These are phyloP conservation scores for Leucoraja erinaceus DNA, from an alignment of 2,113 vertebrate species.

Conservation along the genomic window DNA sequence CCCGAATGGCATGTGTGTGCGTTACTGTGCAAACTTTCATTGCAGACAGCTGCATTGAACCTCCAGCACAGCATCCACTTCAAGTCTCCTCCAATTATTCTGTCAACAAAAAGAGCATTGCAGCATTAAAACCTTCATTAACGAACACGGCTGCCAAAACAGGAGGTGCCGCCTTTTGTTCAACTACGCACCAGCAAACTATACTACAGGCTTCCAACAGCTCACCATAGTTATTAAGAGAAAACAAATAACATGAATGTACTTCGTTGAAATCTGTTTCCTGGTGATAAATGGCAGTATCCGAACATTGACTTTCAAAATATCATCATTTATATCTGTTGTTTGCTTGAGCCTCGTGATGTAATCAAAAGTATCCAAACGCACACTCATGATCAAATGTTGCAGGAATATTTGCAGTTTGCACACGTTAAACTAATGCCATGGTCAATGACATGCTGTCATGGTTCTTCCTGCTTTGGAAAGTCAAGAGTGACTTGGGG, in stretches of 20 bases:
- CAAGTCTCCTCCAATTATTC: slow-evolving; percentile 42
- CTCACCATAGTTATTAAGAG: neutral
- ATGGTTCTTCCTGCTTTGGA: neutral
- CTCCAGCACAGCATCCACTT: slow-evolving; percentile 40
- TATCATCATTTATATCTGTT: slow-evolving; percentile 6
- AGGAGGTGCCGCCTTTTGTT: slow-evolving; percentile 40
- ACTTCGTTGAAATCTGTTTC: neutral
- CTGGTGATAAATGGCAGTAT: neutral
- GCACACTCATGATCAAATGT: neutral
- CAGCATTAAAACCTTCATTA: slow-evolving; percentile 40
- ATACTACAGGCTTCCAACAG: neutral
- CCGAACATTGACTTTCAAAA: neutral
- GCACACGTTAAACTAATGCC: neutral
- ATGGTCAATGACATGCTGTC: neutral
- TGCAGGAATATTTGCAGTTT: neutral
- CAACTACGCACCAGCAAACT: slow-evolving; percentile 28
- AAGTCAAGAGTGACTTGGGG: neutral
- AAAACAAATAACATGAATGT: neutral
- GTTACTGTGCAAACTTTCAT: neutral
- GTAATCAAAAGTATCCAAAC: slow-evolving; percentile 1
- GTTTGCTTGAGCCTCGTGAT: neutral
- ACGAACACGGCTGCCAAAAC: slow-evolving; percentile 24
- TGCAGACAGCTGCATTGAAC: slow-evolving; percentile 29
- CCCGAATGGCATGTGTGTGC: neutral
- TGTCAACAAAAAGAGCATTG: slow-evolving; percentile 35